Evolutionary conservation across 2,888 invertebrate genomes (phyloP).

Genomic region (Sycophila texana): DNA sequence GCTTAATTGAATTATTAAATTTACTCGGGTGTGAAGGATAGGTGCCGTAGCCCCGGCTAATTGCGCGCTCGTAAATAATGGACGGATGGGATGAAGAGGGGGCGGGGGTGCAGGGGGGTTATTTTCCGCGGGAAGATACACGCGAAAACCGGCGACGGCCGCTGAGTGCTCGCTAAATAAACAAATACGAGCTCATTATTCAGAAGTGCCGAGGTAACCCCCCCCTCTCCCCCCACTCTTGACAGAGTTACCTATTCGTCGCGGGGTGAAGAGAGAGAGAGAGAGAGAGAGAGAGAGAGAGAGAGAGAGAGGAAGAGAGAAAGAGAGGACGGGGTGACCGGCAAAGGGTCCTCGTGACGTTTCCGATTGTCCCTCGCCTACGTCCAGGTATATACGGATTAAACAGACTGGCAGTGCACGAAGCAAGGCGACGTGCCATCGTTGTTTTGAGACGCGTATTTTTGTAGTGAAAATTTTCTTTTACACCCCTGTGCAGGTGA

Average conservation of each 20-base stretch:
- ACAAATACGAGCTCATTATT: conserved; percentile 73
- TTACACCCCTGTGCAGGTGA: too few species aligned
- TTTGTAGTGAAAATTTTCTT: too few species aligned
- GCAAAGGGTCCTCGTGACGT: neutral
- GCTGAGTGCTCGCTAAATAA: conserved; percentile 74
- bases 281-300: too few species aligned
- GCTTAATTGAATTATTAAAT: conserved; percentile 72
- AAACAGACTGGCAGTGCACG: too few species aligned
- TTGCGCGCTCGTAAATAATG: conserved; percentile 72
- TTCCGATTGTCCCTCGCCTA: neutral
- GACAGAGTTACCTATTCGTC: too few species aligned
- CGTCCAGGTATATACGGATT: neutral
- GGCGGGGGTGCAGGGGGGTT: conserved; percentile 20
- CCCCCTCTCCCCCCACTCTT: too few species aligned
- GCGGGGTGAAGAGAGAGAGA: neutral
- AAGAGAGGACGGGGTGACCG: neutral
- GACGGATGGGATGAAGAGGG: conserved; percentile 49
- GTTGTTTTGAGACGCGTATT: too few species aligned
- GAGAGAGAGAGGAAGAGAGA: conserved; percentile 6
- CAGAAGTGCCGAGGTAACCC: conserved; percentile 54
- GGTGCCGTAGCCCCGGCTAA: conserved; percentile 70
- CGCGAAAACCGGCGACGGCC: conserved; percentile 54
- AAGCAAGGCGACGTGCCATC: too few species aligned
- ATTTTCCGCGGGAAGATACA: conserved; percentile 18
- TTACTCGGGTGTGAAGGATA: conserved; percentile 71